Conservation (phyloP, 2,113 vertebrate species). For the Pimephales promelas region DNA sequence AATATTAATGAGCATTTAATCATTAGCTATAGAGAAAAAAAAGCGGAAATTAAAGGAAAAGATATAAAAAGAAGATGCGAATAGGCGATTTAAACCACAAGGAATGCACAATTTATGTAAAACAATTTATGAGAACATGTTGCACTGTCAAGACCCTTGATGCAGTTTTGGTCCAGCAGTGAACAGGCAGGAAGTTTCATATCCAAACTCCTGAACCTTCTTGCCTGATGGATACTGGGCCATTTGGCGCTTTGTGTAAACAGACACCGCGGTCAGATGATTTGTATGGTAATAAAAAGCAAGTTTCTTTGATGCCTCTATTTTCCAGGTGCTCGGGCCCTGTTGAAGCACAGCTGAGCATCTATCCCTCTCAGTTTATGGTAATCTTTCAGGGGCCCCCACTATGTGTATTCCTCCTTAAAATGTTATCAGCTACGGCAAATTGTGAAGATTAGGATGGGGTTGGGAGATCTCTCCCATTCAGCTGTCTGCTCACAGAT, state of each 20-base stretch:
- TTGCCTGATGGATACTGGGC: not conserved
- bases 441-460: conserved; percentile 75
- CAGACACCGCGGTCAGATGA: conserved; percentile 1
- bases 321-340: not conserved
- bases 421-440: conserved; percentile 74
- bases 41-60: not conserved
- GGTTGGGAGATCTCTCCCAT: conserved; percentile 59
- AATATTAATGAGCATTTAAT: conserved; percentile 3
- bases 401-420: conserved; percentile 77
- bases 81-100: not conserved
- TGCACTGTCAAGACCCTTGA: not conserved
- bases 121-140: not conserved
- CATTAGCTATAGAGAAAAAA: not conserved
- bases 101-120: not conserved
- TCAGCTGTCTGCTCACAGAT: conserved; percentile 67
- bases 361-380: conserved; percentile 60
- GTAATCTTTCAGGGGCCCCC: conserved; percentile 68
- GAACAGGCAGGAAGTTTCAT: not conserved
- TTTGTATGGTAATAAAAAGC: conserved; percentile 27
- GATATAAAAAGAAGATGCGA: not conserved
- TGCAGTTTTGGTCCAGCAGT: not conserved
- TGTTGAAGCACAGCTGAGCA: conserved; percentile 44
- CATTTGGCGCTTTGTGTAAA: not conserved
- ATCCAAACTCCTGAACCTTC: not conserved
- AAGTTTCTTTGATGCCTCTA: conserved; percentile 28